Evolutionary conservation across 1,140 invertebrate genomes (phyloP).

Genomic region (Bombus sylvicola): DNA sequence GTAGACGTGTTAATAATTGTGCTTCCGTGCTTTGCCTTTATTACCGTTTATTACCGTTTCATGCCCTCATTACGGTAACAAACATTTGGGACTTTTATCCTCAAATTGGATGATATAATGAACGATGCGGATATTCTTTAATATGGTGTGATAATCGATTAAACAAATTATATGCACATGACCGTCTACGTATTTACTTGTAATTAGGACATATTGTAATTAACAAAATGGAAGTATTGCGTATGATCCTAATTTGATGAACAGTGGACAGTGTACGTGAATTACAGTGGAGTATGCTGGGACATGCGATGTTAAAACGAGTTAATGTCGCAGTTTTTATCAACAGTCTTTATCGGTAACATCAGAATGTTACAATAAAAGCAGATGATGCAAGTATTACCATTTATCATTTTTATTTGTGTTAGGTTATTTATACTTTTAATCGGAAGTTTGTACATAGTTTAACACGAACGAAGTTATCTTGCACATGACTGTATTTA

Average conservation of each 20-base stretch:
- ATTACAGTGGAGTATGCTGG: background rate
- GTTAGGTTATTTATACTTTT: background rate
- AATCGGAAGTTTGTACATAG: background rate
- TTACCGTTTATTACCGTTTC: no score
- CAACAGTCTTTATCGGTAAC: background rate
- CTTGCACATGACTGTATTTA: background rate
- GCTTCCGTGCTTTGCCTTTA: no score
- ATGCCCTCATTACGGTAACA: background rate
- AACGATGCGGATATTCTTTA: background rate
- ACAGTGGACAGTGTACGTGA: background rate
- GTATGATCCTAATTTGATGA: background rate
- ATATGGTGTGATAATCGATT: background rate
- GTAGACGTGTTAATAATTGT: no score
- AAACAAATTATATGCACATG: no score
- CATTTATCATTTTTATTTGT: background rate
- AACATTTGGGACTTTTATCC: background rate
- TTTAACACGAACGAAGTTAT: background rate
- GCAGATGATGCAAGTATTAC: background rate
- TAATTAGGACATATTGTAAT: no score
- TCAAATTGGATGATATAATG: background rate
- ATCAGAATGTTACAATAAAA: background rate
- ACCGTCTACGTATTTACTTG: no score
- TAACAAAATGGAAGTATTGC: no score
- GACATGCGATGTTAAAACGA: no score
- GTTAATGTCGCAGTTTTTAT: background rate